Percentiles rank a stretch among this genome's conserved stretches.
Conservation (phyloP, 2,113 vertebrate species). For the Ophiodon elongatus region DNA sequence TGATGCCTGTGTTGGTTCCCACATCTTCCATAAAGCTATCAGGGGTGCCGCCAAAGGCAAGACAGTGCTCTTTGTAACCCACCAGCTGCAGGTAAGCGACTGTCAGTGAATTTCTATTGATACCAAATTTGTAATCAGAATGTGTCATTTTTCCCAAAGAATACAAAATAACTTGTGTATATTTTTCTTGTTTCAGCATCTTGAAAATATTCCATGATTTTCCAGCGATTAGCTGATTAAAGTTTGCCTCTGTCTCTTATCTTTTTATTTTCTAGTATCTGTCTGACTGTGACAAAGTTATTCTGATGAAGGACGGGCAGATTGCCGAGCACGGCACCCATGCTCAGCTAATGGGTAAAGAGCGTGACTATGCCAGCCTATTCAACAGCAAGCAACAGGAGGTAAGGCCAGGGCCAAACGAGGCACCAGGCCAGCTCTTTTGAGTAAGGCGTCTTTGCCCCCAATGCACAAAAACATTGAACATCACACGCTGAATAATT, state of each 20-base stretch:
- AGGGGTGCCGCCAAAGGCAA: conserved; percentile 70
- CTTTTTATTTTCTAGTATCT: conserved; percentile 80
- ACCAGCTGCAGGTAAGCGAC: conserved; percentile 85
- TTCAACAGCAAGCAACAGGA: conserved; percentile 85
- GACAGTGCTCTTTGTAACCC: conserved; percentile 87
- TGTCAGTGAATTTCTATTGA: not conserved
- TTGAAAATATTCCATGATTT: not conserved
- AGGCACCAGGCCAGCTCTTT: conserved; percentile 46
- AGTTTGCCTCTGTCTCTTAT: not conserved
- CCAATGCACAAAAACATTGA: conserved; percentile 57
- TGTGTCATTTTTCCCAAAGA: not conserved
- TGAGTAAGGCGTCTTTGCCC: conserved; percentile 63
- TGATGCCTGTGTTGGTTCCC: conserved; percentile 84
- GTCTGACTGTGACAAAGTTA: conserved; percentile 83
- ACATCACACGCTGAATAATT: conserved; percentile 78
- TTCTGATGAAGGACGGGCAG: conserved; percentile 88
- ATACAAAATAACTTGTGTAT: not conserved
- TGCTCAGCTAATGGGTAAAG: conserved; percentile 83
- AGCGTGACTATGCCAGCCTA: conserved; percentile 83
- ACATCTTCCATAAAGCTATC: conserved; percentile 85
- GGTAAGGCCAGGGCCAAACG: conserved; percentile 71
- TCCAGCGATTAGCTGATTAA: not conserved
- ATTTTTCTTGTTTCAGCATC: not conserved
- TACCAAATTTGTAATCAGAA: not conserved
- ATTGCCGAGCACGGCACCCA: conserved; percentile 86